Conservation (phyloP, 2,797 vertebrate species). For the Microtus californicus region DNA sequence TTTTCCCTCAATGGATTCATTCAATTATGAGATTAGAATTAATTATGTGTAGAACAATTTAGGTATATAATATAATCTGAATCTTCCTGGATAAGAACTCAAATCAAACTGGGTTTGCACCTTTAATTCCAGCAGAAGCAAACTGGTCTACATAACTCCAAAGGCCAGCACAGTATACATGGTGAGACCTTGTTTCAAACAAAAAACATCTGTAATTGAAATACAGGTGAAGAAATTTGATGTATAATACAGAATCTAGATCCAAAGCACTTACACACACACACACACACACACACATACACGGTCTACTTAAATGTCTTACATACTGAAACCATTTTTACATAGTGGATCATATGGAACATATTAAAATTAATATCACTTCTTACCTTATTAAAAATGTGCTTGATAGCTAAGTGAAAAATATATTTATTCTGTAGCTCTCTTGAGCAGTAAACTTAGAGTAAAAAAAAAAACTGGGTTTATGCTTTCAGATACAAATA, state of each 20-base stretch:
- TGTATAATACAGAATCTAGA: background rate
- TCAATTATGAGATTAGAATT: background rate
- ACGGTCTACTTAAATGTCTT: background rate
- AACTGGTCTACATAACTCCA: background rate
- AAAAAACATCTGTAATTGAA: background rate
- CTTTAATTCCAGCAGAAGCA: background rate
- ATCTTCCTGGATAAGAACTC: background rate
- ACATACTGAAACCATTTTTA: background rate
- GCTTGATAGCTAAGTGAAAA: background rate
- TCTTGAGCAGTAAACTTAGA: background rate
- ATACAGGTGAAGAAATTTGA: background rate
- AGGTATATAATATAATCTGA: background rate
- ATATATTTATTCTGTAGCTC: background rate
- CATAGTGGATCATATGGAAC: background rate
- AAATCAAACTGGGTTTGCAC: background rate
- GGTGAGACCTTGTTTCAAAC: background rate
- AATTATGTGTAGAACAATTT: background rate
- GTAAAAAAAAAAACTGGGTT: background rate
- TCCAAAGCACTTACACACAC: background rate
- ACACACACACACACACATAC: background rate
- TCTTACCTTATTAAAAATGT: background rate
- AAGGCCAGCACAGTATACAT: background rate
- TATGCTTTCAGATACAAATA: background rate
- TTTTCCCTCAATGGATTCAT: background rate
- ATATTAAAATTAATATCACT: conserved; percentile 2